Percentiles rank a stretch among this genome's conserved stretches.
Evolutionary conservation across 2,888 invertebrate genomes (phyloP).

Genomic region (Lingula anatina): DNA sequence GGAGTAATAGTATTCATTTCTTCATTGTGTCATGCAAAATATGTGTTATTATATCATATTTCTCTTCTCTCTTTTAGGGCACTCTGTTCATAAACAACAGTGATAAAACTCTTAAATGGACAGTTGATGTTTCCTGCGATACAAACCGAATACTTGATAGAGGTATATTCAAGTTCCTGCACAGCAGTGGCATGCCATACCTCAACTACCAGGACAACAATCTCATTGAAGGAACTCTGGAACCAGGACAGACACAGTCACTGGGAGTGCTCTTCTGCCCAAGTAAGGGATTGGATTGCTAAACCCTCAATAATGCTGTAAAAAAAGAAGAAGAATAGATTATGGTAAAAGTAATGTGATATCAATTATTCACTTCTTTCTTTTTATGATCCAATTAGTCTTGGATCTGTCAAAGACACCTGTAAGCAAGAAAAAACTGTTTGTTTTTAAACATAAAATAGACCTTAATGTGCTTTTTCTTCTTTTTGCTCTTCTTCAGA

Average conservation of each 20-base stretch:
- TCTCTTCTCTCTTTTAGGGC: slow-evolving; percentile 20
- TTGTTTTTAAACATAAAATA: no score
- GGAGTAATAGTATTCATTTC: background rate
- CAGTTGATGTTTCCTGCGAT: slow-evolving; percentile 34
- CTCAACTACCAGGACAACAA: slow-evolving; percentile 22
- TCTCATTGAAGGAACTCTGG: slow-evolving; percentile 39
- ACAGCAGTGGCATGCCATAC: slow-evolving; percentile 42
- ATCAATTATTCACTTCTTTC: background rate
- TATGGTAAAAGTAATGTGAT: background rate
- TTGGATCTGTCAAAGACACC: no score
- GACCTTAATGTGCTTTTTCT: no score
- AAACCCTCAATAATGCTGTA: background rate
- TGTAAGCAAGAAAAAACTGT: no score
- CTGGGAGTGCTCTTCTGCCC: slow-evolving; percentile 46
- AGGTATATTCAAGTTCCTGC: slow-evolving; percentile 46
- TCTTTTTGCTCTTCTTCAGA: no score
- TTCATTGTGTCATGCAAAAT: background rate
- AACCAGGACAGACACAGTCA: slow-evolving; percentile 38
- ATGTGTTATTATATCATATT: no score
- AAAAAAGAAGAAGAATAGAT: background rate
- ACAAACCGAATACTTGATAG: slow-evolving; percentile 29
- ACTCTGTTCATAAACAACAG: slow-evolving; percentile 44
- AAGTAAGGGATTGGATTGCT: slow-evolving; percentile 21
- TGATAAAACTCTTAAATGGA: slow-evolving; percentile 37
- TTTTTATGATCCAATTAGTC: no score